phyloP scores from a whole-genome alignment of 2,797 vertebrate genomes.

The Podarcis lilfordi region DNA sequence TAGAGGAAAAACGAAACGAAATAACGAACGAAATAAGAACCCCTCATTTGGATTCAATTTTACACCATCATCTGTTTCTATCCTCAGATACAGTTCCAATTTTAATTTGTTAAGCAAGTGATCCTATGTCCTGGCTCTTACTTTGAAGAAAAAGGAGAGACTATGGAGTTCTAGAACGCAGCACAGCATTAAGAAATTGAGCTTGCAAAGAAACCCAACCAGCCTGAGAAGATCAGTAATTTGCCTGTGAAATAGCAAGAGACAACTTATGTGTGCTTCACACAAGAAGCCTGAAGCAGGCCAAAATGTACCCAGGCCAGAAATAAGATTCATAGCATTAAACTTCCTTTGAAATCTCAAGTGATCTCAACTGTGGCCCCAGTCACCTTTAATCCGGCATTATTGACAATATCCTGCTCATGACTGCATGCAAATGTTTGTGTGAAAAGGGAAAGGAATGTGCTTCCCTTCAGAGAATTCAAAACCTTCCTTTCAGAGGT shows the following conservation, averaged over 20 bases:
- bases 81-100: constrained; percentile 9
- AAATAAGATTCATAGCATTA: constrained; percentile 2
- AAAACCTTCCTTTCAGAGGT: not conserved
- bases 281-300: not conserved
- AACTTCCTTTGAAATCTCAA: constrained; percentile 36
- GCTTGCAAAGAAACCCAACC: not conserved
- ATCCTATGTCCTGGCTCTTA: not conserved
- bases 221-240: not conserved
- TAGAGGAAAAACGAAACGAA: not conserved
- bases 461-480: constrained; percentile 32
- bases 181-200: not conserved
- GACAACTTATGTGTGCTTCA: not conserved
- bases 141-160: not conserved
- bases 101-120: not conserved
- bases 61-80: not conserved
- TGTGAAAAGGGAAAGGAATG: constrained; percentile 6
- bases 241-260: not conserved
- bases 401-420: not conserved
- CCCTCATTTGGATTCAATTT: constrained; percentile 1
- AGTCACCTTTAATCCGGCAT: not conserved
- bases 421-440: not conserved
- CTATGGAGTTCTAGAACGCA: not conserved
- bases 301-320: not conserved
- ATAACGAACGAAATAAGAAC: not conserved
- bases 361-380: not conserved